Base-by-base conservation (phyloP, 2,113 vertebrate species). In the Thalassoma bifasciatum region DNA sequence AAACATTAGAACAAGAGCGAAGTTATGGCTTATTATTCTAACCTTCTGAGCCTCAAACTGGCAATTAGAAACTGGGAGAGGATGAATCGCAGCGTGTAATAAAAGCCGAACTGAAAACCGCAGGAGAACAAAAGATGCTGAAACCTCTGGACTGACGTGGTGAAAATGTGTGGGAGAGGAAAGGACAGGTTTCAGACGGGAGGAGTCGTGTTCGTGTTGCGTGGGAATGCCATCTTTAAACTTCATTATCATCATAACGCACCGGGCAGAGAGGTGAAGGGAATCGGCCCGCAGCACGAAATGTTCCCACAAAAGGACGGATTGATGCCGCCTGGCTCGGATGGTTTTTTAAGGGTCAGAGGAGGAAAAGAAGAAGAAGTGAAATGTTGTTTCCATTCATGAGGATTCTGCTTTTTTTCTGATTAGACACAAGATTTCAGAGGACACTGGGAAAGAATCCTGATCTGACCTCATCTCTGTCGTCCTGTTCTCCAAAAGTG, bases 11-110 rank as follows among this genome's bases (percentile, higher is more conserved):
- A 72, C 57, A 51, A 26, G 53, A 84, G 79, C 85, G 81, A 68
- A 87, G 76, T 76, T 74, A 70, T 2, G 72, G 85, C 65, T 73
- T 94, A 83, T 93, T 94, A 87, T 93, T 81, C 12, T 88, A 92
- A 93, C 91, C 88, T 91, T 88, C 82, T 24, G 71, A 30, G 62
- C 64, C 86, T 86, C 67, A 72, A 79, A 84, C 77, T 66, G 77
- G 75, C 72, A 79, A 88, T 90, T 89, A 91, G 77, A 86, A 90
- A 91, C 86, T 92, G 88, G 91, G 90, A 72, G 75, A 75, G 73
- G 86, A 92, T 90, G 87, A 91, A 89, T 82, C 63, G 30, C 63
- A 75, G 85, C 56, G 23, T 72, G 77, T 60, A 88, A 88, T 83
- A 85, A 86, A 86, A 83, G 42, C 79, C 78, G 23, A 77, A 84